Percentiles rank a stretch among this genome's conserved stretches.
Evolutionary conservation across 2,797 vertebrate genomes (phyloP).

Genomic region (Spatula versicolor): DNA sequence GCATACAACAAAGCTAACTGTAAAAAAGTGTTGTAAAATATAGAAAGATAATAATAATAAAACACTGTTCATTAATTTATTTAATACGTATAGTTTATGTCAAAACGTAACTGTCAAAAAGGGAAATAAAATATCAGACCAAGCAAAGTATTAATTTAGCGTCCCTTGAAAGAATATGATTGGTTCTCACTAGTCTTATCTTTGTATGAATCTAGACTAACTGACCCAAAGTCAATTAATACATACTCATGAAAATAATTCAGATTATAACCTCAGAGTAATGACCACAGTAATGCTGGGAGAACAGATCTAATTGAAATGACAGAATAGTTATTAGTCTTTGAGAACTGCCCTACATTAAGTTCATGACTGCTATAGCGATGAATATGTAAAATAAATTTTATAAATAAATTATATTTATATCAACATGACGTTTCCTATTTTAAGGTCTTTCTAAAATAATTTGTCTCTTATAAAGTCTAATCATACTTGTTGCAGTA

Average conservation of each 20-base stretch:
- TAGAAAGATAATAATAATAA: not conserved
- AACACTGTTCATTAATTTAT: not conserved
- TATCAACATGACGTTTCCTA: constrained; percentile 16
- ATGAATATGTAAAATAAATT: constrained; percentile 17
- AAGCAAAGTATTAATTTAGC: not conserved
- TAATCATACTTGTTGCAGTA: not conserved
- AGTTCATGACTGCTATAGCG: not conserved
- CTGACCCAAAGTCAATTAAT: not conserved
- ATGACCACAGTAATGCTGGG: not conserved
- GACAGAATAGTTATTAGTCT: constrained; percentile 23
- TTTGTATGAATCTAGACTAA: not conserved
- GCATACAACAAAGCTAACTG: not conserved
- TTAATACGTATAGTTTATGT: not conserved
- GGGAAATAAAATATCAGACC: not conserved
- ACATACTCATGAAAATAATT: constrained; percentile 8
- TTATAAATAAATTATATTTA: constrained; percentile 33
- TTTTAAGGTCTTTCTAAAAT: not conserved
- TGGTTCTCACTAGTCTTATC: not conserved
- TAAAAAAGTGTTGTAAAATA: not conserved
- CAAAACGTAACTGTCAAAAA: not conserved
- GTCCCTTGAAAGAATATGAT: not conserved
- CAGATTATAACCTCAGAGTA: not conserved
- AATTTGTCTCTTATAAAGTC: not conserved
- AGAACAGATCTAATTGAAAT: constrained; percentile 26
- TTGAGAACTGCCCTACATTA: constrained; percentile 22